Conservation (phyloP, 1,140 invertebrate species). For the Caenorhabditis elegans region DNA sequence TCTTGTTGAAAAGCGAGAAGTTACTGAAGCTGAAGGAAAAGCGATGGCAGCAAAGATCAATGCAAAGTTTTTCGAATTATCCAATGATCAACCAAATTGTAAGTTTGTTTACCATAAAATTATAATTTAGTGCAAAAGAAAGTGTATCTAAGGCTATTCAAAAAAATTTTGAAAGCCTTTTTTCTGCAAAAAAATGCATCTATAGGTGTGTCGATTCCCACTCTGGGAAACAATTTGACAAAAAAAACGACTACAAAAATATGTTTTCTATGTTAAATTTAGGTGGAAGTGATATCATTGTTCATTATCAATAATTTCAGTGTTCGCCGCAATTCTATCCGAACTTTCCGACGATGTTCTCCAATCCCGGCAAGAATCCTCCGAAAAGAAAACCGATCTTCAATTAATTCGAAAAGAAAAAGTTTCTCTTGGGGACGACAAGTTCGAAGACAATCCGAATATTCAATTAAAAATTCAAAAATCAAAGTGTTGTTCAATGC, state of each 20-base stretch:
- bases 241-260: no score
- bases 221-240: no score
- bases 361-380: background rate
- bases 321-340: slow-evolving; percentile 35
- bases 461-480: background rate
- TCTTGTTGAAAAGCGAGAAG: slow-evolving; percentile 29
- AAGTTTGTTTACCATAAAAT: slow-evolving; percentile 42
- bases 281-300: no score
- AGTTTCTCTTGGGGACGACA: background rate
- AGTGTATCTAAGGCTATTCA: no score
- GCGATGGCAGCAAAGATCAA: slow-evolving; percentile 37
- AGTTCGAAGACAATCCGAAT: background rate
- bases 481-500: background rate
- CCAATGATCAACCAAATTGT: background rate
- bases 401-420: background rate
- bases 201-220: no score
- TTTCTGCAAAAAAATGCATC: no score
- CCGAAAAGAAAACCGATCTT: slow-evolving; percentile 12
- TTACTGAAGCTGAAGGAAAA: slow-evolving; percentile 41
- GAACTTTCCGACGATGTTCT: background rate
- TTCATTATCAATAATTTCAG: background rate
- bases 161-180: no score
- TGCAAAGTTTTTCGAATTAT: slow-evolving; percentile 39
- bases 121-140: no score
- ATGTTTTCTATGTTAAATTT: no score